Evolutionary conservation across 2,113 vertebrate genomes (phyloP).

Genomic region (Microtus montanus): DNA sequence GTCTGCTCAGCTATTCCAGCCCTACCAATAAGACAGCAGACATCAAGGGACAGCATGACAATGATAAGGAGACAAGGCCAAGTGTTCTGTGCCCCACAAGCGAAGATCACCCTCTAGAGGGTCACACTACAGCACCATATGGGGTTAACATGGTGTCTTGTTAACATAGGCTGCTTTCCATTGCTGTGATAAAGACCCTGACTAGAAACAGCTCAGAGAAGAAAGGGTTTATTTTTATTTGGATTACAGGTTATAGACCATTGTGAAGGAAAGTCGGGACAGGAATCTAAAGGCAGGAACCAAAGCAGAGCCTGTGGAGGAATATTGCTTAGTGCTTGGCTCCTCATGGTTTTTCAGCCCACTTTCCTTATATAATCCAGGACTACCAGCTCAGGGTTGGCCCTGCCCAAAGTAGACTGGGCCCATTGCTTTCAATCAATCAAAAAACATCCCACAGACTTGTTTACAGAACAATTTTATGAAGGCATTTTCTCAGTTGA

Average conservation of each 20-base stretch:
- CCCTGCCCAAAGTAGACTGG: not conserved
- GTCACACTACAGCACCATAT: not conserved
- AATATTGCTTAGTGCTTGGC: not conserved
- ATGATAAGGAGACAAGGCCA: not conserved
- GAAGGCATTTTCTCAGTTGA: not conserved
- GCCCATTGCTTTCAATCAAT: not conserved
- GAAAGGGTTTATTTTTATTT: not conserved
- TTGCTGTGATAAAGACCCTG: not conserved
- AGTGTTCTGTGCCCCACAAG: fast-evolving
- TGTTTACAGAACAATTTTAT: not conserved
- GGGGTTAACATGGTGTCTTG: not conserved
- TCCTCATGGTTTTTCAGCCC: not conserved
- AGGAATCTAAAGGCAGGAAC: not conserved
- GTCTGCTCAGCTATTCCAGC: not conserved
- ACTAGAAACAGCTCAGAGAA: not conserved
- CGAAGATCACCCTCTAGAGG: not conserved
- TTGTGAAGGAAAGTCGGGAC: not conserved
- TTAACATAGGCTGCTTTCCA: not conserved
- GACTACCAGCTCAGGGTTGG: too few species aligned
- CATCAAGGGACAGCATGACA: fast-evolving
- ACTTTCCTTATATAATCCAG: not conserved
- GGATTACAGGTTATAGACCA: not conserved
- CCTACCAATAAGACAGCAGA: fast-evolving
- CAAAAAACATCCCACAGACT: not conserved
- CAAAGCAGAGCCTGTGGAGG: not conserved